Evolutionary conservation across 92 coral and sea anemone species (phyloP), one percentile per base, ranked within the genome.

Genomic region (Actinernus sp.): DNA sequence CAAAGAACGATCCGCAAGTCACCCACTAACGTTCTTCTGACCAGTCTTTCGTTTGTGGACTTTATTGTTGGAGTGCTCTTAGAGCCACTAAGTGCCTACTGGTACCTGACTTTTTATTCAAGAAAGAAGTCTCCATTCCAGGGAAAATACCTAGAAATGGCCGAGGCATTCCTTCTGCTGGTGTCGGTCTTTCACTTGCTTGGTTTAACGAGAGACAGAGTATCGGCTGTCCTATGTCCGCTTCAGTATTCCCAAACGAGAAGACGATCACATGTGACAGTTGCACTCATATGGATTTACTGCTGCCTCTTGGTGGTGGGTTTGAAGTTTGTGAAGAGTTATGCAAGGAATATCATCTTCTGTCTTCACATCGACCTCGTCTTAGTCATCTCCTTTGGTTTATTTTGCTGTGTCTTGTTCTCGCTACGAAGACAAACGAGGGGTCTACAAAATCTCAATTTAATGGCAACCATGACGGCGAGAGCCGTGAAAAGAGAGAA

Each of bases 351-450:
- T 65, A 63, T 68, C 33, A 11, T 82, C 12, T 85, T 79, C 49
- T 87, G 93, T 33, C 64, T 68, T 24, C 93, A 87, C 28, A 31
- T 87, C 3, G 93, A 82, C 48, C 16, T 87, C 13, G 85, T 72
- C 10, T 21, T 87, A n/a, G 11, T 75, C 24, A 49, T 82, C 6
- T 65, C 84, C 26, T 66, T 50, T 2, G 57, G 37, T 0, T 49
- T 87, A 17, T 87, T 87, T 41, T 33, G 74, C 49, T 21, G 83
- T 20, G 72, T 78, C 4, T 50, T 87, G 38, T 58, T 46, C 12
- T 51, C 79, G 30, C 63, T 87, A 26, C 76, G 81, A 30, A 59
- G 29, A 32, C 83, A 65, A 76, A 82, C 89, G 8, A 47, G 64
- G 31, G 26, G 44, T 44, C 71, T 87, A 16, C 56, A 65, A 59